Conservation (phyloP, 2,113 vertebrate genomes). For the Misgurnus anguillicaudatus region DNA sequence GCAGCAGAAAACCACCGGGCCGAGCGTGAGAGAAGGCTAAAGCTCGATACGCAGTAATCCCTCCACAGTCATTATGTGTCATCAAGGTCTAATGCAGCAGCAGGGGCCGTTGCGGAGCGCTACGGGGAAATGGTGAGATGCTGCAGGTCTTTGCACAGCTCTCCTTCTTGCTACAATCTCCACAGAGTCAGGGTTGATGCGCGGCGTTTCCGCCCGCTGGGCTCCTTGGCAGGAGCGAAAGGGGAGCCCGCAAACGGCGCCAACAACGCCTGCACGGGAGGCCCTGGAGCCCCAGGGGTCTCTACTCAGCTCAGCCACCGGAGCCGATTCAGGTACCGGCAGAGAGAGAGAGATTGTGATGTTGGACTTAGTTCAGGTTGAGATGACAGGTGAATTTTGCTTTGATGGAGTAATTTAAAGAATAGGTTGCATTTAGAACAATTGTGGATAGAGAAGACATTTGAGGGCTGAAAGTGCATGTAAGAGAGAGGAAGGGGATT, state of each 20-base stretch:
- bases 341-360: slow-evolving; percentile 38
- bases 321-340: slow-evolving; percentile 82
- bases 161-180: slow-evolving; percentile 79
- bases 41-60: slow-evolving; percentile 43
- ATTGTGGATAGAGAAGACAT: slow-evolving; percentile 14
- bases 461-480: slow-evolving; percentile 7
- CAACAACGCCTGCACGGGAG: slow-evolving; percentile 55
- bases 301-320: slow-evolving; percentile 68
- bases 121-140: slow-evolving; percentile 90
- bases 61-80: slow-evolving; percentile 80
- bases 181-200: slow-evolving; percentile 81
- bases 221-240: slow-evolving; percentile 61
- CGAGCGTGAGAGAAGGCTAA: slow-evolving; percentile 45
- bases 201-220: slow-evolving; percentile 72
- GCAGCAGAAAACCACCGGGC: slow-evolving; percentile 37
- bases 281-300: slow-evolving; percentile 56
- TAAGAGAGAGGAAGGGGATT: slow-evolving; percentile 25
- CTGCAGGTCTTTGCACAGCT: slow-evolving; percentile 76
- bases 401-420: not conserved
- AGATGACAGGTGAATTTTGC: not conserved
- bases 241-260: slow-evolving; percentile 64
- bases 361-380: slow-evolving; percentile 24
- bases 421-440: not conserved
- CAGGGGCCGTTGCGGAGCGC: slow-evolving; percentile 76
- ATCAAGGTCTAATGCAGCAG: slow-evolving; percentile 79